A percentile compares a stretch with the other conserved stretches of the same genome.
phyloP scores from a whole-genome alignment of 2,113 vertebrate genomes.

The Paralichthys olivaceus region DNA sequence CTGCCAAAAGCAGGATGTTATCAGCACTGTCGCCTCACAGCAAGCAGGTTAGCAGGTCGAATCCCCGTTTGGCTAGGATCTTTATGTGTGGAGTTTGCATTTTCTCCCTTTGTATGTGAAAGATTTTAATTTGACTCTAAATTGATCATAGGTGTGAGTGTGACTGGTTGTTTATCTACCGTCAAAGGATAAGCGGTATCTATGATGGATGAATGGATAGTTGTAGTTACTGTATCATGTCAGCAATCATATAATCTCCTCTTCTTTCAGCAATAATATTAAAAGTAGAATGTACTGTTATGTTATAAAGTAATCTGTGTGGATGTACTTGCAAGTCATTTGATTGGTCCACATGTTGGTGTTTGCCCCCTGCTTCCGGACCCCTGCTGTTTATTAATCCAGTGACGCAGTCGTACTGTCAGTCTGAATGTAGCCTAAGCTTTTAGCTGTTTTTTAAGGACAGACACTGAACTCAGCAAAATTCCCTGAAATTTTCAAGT shows the following conservation, averaged over 20 bases:
- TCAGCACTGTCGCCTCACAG: no score
- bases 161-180: no score
- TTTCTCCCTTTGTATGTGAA: no score
- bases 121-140: no score
- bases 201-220: background rate
- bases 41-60: no score
- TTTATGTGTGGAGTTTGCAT: no score
- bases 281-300: background rate
- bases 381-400: background rate
- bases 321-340: background rate
- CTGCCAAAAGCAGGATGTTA: no score
- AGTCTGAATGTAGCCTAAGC: background rate
- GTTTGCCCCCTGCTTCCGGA: background rate
- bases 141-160: no score
- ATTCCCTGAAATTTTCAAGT: no score
- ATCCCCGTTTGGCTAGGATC: no score
- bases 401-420: background rate
- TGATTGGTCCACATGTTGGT: background rate
- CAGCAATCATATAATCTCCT: background rate
- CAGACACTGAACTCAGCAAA: background rate
- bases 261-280: no score
- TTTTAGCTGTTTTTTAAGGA: background rate
- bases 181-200: background rate
- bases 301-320: background rate
- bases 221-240: background rate